Percentiles rank a stretch among this genome's conserved stretches.
Conservation (phyloP, 1,140 invertebrate species). For the Apocrypta bakeri region DNA sequence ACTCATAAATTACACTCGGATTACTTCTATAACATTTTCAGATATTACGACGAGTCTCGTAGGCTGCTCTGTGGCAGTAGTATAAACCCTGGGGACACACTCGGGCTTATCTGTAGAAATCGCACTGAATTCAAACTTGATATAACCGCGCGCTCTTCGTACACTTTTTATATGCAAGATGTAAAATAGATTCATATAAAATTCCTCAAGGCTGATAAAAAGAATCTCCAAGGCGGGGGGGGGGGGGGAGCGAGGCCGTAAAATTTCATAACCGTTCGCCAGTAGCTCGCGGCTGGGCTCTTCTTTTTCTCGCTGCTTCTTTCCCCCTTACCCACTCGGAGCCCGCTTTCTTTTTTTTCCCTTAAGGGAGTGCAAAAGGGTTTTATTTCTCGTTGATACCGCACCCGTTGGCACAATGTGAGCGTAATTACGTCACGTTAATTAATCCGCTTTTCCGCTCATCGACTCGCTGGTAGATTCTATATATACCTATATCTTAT, state of each 20-base stretch:
- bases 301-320: neutral
- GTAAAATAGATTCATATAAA: conserved; percentile 31
- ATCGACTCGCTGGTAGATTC: conserved; percentile 26
- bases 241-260: neutral
- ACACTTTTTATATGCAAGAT: conserved; percentile 7
- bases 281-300: conserved; percentile 8
- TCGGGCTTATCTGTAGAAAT: neutral
- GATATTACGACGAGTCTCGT: conserved; percentile 5
- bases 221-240: neutral
- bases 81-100: neutral
- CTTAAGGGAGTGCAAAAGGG: neutral
- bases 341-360: neutral
- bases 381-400: conserved; percentile 46
- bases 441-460: conserved; percentile 57
- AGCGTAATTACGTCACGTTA: conserved; percentile 63
- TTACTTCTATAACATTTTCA: conserved; percentile 7
- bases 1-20: neutral
- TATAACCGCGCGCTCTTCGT: neutral
- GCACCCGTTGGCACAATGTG: conserved; percentile 48
- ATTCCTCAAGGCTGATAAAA: conserved; percentile 22
- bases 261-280: conserved; percentile 41
- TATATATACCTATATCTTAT: neutral
- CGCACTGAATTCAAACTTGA: neutral
- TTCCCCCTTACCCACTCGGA: neutral
- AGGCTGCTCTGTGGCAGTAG: neutral